Conservation (phyloP, 37 sponge, comb jelly and placozoan species). For the Axinella damicornis region DNA sequence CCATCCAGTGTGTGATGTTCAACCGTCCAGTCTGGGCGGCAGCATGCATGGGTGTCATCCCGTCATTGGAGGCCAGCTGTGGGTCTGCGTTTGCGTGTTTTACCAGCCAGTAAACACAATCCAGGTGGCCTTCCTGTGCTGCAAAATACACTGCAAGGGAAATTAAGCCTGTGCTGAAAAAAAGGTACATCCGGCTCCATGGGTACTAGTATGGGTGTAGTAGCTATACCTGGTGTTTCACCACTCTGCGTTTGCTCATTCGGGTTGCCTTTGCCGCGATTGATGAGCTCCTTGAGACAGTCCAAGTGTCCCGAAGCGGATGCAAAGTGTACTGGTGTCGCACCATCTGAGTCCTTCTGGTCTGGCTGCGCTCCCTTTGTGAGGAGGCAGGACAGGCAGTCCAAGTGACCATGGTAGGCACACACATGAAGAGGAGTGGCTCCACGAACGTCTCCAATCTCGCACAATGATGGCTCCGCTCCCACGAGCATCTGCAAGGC, state of each 20-base stretch:
- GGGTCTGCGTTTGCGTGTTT: slow-evolving; percentile 66
- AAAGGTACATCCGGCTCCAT: no score
- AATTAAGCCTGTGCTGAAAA: no score
- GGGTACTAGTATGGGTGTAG: not conserved
- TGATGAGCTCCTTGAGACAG: slow-evolving; percentile 58
- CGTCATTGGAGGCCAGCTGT: slow-evolving; percentile 69
- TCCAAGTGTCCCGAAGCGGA: slow-evolving; percentile 75
- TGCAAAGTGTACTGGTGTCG: slow-evolving; percentile 85
- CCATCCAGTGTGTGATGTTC: slow-evolving; percentile 81
- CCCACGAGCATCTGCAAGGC: slow-evolving; percentile 42
- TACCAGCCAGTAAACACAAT: slow-evolving; percentile 83
- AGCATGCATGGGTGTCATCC: slow-evolving; percentile 93
- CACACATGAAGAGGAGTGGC: slow-evolving; percentile 84
- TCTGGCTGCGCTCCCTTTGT: slow-evolving; percentile 24
- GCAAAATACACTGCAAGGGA: slow-evolving; percentile 82
- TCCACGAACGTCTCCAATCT: slow-evolving; percentile 67
- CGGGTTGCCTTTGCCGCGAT: slow-evolving; percentile 52
- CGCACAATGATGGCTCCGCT: slow-evolving; percentile 29
- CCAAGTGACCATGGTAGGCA: slow-evolving; percentile 79
- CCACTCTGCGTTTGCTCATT: slow-evolving; percentile 81
- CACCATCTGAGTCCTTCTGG: slow-evolving; percentile 80
- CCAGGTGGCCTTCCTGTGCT: slow-evolving; percentile 92
- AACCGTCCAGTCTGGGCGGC: slow-evolving; percentile 87
- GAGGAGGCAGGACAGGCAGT: slow-evolving; percentile 58
- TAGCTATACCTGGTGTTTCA: slow-evolving; percentile 81